Evolutionary conservation across 2,113 vertebrate genomes (phyloP), one percentile per base, ranked within the genome.

Genomic region (Pedionomus torquatus): DNA sequence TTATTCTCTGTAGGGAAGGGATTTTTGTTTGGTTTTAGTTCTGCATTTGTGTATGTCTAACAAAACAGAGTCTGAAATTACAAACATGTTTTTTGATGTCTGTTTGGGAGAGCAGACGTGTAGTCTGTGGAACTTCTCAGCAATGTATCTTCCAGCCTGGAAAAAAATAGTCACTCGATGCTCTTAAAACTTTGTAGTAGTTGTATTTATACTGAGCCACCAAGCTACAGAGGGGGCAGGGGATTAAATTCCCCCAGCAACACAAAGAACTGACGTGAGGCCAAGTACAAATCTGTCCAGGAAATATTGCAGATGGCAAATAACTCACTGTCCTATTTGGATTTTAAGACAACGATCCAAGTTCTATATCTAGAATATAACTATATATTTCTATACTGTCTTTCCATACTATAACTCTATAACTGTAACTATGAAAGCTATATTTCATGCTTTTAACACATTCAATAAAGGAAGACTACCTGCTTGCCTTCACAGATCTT

Each of bases 31-130:
- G 77, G 0, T 30, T 95, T 93, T 55, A 55, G 48, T 89, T 96
- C 81, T 87, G 80, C 39, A 48, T 96, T 87, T 95, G 89, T 94
- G 4, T 84, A 79, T 24, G 31, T 31, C 26, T 84, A 71, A 82
- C 69, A 89, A 94, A 95, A 94, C 4, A 2, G 49, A 80, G 65
- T 16, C 77, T 93, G 61, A 94, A 82, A 94, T 93, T 64, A 91
- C 80, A 87, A 84, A 94, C 65, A 23, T 5, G 57, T 44, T 83
- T 95, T 85, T 17, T 10, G 3, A n/a, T 39, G 41, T 66, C 66
- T 84, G 35, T 69, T 58, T 82, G 57, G 83, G 52, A 92, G 55
- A 89, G 66, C 61, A 79, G 82, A 60, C 17, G 63, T 11, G 24
- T 54, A 90, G 55, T 30, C 69, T 79, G 72, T 75, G 44, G 65